These are phyloP conservation scores for Sternarchorhynchus goeldii DNA, from an alignment of 2,797 vertebrate species.

Conservation along the genomic window DNA sequence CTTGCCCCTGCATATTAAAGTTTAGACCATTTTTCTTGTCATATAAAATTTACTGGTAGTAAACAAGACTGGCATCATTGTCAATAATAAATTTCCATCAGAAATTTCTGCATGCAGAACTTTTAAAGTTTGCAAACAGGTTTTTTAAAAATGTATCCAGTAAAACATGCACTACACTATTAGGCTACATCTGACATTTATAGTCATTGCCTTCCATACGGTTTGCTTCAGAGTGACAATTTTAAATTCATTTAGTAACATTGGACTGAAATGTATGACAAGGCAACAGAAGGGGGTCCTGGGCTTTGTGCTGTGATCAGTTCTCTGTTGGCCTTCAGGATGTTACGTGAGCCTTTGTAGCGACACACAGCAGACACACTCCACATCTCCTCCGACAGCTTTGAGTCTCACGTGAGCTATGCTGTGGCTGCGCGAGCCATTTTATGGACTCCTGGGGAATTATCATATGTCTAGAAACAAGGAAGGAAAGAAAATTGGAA, in stretches of 20 bases:
- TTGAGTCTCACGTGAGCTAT: slow-evolving; percentile 24
- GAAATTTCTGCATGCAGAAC: background rate
- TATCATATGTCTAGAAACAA: slow-evolving; percentile 73
- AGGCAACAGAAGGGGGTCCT: slow-evolving; percentile 18
- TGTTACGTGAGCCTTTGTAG: slow-evolving; percentile 8
- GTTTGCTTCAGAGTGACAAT: background rate
- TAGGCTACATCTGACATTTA: background rate
- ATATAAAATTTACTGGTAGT: background rate
- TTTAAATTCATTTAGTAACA: background rate
- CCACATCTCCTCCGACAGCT: slow-evolving; percentile 15
- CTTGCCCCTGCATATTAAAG: background rate
- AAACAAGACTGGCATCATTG: slow-evolving; percentile 3
- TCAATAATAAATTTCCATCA: too few species aligned
- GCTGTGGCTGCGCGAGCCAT: slow-evolving; percentile 70
- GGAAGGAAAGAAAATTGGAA: background rate
- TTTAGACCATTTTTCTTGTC: background rate
- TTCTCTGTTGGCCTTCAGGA: slow-evolving; percentile 25
- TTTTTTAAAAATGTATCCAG: background rate
- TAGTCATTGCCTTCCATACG: background rate
- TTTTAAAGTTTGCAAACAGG: background rate
- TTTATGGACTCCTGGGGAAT: slow-evolving; percentile 78
- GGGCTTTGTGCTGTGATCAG: slow-evolving; percentile 17
- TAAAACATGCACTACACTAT: background rate
- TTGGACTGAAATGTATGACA: slow-evolving; percentile 7
- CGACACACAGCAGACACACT: slow-evolving; percentile 4